Evolutionary conservation across 1,140 invertebrate species (phyloP).

Genomic region (Atta cephalotes): DNA sequence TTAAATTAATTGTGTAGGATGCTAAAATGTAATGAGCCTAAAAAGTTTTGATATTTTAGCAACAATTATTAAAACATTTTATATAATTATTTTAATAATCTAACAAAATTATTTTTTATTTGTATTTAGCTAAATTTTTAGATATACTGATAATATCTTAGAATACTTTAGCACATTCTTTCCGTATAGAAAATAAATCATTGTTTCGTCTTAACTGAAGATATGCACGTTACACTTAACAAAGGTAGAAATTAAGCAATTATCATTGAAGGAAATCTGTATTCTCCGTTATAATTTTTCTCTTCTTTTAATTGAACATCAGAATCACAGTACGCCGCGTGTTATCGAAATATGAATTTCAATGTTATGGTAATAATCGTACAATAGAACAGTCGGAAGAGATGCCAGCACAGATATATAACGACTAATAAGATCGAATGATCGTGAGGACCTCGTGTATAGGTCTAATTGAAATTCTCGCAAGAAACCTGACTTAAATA

Average conservation of each 20-base stretch:
- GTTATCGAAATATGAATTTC: slow-evolving; percentile 22
- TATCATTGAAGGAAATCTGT: neutral
- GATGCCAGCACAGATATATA: neutral
- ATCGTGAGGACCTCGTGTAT: neutral
- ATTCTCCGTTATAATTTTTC: neutral
- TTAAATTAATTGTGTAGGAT: no score
- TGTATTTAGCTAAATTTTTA: no score
- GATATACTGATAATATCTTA: no score
- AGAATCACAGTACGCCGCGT: slow-evolving; percentile 15
- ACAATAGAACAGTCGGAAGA: neutral
- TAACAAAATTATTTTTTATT: no score
- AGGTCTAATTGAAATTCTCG: slow-evolving; percentile 5
- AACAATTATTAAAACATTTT: no score
- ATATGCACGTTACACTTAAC: neutral
- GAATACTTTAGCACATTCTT: no score
- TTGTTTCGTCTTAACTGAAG: neutral
- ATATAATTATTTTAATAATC: no score
- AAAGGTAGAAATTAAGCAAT: neutral
- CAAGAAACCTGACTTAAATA: neutral
- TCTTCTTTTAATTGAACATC: slow-evolving; percentile 3
- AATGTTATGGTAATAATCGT: slow-evolving; percentile 1
- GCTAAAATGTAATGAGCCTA: no score
- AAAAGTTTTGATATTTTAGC: no score
- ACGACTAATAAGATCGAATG: neutral
- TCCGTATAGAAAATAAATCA: neutral